These are phyloP conservation scores for Sesamia nonagrioides DNA, from an alignment of 1,140 invertebrate genomes.

Conservation along the genomic window DNA sequence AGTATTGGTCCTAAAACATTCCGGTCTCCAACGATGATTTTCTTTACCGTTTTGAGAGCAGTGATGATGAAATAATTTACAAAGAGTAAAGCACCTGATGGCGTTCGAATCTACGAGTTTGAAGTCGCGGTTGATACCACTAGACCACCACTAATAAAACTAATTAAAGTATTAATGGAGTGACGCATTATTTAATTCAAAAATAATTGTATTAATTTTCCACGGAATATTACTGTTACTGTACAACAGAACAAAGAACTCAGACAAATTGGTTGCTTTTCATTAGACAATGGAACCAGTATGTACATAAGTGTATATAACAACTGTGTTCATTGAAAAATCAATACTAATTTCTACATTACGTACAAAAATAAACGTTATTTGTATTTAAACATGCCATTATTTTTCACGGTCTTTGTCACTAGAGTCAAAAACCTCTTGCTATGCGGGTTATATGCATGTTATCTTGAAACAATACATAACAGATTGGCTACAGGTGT, in stretches of 20 bases:
- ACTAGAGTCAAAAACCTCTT: constrained; percentile 68
- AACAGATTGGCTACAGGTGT: constrained; percentile 38
- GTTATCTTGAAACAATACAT: constrained; percentile 53
- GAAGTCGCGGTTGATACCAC: too few species aligned
- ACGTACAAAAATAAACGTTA: constrained; percentile 28
- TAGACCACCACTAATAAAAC: too few species aligned
- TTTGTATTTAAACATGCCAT: constrained; percentile 42
- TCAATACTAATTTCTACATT: constrained; percentile 31
- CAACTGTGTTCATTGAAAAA: constrained; percentile 29
- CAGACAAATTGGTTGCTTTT: background rate
- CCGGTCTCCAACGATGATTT: too few species aligned
- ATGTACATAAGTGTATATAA: constrained; percentile 24
- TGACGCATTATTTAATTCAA: constrained; percentile 6
- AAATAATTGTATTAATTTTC: background rate
- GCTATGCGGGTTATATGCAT: constrained; percentile 65
- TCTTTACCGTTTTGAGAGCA: too few species aligned
- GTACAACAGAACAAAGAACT: background rate
- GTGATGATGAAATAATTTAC: too few species aligned
- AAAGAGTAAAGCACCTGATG: too few species aligned
- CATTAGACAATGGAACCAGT: constrained; percentile 7
- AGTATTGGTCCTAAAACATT: too few species aligned
- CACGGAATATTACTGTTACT: background rate
- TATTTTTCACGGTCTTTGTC: constrained; percentile 52
- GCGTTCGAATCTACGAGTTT: too few species aligned
- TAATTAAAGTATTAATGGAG: too few species aligned